Conservation (phyloP, 1,140 invertebrate genomes). For the Chlorops oryzae region DNA sequence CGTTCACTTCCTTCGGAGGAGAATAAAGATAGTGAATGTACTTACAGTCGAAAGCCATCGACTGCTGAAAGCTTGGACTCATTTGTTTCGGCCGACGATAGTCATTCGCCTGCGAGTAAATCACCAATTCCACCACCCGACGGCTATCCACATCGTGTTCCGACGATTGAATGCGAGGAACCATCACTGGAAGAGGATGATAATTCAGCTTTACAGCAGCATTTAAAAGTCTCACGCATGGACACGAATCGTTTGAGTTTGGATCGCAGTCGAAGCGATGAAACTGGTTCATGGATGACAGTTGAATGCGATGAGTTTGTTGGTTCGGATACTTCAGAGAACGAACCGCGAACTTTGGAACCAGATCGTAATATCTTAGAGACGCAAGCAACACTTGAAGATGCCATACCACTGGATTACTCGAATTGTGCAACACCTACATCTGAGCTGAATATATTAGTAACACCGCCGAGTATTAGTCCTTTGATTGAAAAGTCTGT, state of each 20-base stretch:
- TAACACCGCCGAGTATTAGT: conserved; percentile 42
- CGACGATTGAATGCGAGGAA: conserved; percentile 45
- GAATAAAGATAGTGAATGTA: conserved; percentile 39
- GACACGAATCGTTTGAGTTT: conserved; percentile 40
- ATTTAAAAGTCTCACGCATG: conserved; percentile 34
- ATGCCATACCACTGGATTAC: conserved; percentile 37
- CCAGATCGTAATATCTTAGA: conserved; percentile 40
- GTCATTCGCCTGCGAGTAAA: conserved; percentile 37
- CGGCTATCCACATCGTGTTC: conserved; percentile 38
- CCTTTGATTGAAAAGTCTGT: conserved; percentile 43
- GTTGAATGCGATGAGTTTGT: conserved; percentile 58
- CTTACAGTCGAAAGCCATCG: conserved; percentile 47
- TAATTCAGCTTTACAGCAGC: conserved; percentile 29
- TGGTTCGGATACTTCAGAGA: conserved; percentile 51
- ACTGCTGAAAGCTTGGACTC: conserved; percentile 56
- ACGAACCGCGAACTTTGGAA: conserved; percentile 38
- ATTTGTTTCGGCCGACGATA: conserved; percentile 50
- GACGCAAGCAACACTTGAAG: conserved; percentile 43
- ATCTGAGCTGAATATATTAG: conserved; percentile 38
- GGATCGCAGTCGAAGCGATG: conserved; percentile 54
- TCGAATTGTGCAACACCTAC: conserved; percentile 44
- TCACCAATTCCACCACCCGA: conserved; percentile 26
- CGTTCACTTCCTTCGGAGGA: conserved; percentile 43
- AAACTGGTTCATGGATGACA: conserved; percentile 56
- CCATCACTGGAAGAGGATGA: conserved; percentile 43